Conservation (phyloP, 2,888 invertebrate species). For the Himalopsyche kuldschensis region DNA sequence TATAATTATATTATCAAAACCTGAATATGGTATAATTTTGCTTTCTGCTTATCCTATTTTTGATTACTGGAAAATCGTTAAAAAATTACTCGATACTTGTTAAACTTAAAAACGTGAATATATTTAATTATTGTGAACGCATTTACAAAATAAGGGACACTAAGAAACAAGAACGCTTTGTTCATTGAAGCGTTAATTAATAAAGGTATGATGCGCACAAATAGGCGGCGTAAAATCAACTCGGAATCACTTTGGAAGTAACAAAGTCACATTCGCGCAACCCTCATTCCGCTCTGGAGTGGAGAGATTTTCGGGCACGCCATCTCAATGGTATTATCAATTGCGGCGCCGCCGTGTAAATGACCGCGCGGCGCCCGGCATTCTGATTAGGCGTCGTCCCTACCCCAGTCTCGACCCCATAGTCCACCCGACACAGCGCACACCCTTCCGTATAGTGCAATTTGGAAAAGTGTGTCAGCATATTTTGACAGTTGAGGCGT, state of each 20-base stretch:
- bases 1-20: too few relatives aligned
- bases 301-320: conserved; percentile 9
- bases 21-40: too few relatives aligned
- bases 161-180: too few relatives aligned
- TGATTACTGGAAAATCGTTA: too few relatives aligned
- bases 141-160: too few relatives aligned
- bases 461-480: not conserved
- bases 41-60: too few relatives aligned
- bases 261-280: not conserved
- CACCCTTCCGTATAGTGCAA: not conserved
- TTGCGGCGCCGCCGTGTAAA: conserved; percentile 28
- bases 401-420: not conserved
- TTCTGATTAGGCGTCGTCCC: conserved; percentile 23
- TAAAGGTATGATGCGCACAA: too few relatives aligned
- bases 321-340: conserved; percentile 24
- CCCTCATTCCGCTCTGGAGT: not conserved
- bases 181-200: too few relatives aligned
- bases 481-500: not conserved
- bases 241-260: not conserved
- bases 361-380: conserved; percentile 27
- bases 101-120: too few relatives aligned
- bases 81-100: too few relatives aligned
- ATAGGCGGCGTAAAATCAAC: not conserved
- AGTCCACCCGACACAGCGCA: not conserved
- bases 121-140: too few relatives aligned